Percentiles rank a stretch among this genome's conserved stretches.
phyloP scores from a whole-genome alignment of 1,140 invertebrate genomes.

The Rhopalosiphum padi region DNA sequence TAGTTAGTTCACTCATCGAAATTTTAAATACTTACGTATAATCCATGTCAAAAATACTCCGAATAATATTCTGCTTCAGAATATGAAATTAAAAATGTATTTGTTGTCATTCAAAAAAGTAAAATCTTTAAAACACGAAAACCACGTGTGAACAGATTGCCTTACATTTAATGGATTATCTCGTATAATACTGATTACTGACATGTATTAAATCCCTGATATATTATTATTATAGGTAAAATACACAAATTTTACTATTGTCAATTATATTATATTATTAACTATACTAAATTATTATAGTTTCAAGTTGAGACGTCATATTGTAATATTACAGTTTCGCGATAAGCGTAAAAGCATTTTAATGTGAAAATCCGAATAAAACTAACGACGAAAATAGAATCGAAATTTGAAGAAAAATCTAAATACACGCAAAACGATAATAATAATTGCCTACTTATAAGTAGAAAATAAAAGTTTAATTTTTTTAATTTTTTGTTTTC shows the following conservation, averaged over 20 bases:
- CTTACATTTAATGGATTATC: too few species aligned
- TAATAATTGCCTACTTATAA: background rate
- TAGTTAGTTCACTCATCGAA: too few species aligned
- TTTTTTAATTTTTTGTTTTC: constrained; percentile 42
- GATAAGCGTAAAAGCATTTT: background rate
- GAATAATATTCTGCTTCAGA: too few species aligned
- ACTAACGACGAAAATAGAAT: background rate
- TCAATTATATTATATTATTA: background rate
- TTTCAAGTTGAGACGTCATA: background rate
- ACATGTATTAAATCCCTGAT: background rate
- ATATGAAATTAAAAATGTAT: too few species aligned
- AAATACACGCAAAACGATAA: too few species aligned
- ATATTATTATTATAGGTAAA: background rate
- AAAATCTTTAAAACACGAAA: too few species aligned
- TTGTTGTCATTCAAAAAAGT: too few species aligned
- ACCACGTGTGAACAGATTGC: too few species aligned
- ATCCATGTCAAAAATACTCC: too few species aligned
- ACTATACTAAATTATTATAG: background rate
- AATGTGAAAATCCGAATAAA: background rate
- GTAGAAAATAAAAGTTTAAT: background rate
- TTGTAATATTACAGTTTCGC: background rate
- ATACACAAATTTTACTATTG: background rate
- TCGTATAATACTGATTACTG: background rate
- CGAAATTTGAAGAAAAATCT: background rate
- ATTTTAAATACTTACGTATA: too few species aligned